Percentiles rank a stretch among this genome's conserved stretches.
phyloP scores from a whole-genome alignment of 2,797 vertebrate genomes.

The Sebastes reedi region DNA sequence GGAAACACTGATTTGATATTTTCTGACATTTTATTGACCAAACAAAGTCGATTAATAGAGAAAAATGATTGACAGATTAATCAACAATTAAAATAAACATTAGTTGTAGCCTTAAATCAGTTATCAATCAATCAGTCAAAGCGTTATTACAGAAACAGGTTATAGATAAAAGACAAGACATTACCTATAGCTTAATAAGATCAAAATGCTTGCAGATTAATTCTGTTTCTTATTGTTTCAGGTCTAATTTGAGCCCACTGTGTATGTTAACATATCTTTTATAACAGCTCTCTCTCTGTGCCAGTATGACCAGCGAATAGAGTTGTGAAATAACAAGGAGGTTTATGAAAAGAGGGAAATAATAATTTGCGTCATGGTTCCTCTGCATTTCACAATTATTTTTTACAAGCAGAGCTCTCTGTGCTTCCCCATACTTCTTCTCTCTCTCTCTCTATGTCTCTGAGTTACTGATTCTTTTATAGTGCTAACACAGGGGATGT shows the following conservation, averaged over 20 bases:
- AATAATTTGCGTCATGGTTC: conserved; percentile 1
- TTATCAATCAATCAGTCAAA: no score
- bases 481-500: neutral
- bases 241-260: neutral
- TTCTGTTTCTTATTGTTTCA: neutral
- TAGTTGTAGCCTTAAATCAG: accelerated
- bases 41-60: no score
- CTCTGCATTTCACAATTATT: conserved; percentile 24
- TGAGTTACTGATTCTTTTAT: neutral
- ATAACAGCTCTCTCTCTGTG: neutral
- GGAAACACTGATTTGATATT: no score
- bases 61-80: no score
- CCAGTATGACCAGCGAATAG: neutral
- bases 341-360: conserved; percentile 6
- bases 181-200: no score
- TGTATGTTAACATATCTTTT: neutral
- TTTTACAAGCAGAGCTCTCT: neutral
- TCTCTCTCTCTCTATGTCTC: no score
- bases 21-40: accelerated
- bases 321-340: conserved; percentile 1
- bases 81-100: no score
- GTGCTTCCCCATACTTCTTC: neutral
- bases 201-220: neutral
- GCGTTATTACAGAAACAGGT: no score
- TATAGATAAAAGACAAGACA: no score